These are phyloP conservation scores for Notamacropus eugenii DNA, from an alignment of 2,797 vertebrate genomes.

Conservation along the genomic window DNA sequence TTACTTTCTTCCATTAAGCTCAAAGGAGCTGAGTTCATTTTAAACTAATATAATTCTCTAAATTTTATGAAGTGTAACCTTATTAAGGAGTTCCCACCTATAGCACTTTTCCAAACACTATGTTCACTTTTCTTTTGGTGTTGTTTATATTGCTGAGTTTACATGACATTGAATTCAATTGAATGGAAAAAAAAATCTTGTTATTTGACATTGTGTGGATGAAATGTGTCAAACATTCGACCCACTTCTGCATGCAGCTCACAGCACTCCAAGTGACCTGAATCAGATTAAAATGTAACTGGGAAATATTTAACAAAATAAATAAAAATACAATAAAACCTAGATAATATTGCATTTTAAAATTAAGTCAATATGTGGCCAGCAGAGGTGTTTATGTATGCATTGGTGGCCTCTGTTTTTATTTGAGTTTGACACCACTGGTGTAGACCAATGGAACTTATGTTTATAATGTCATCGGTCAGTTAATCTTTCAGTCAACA, in stretches of 20 bases:
- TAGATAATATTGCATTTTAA: neutral
- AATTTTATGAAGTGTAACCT: neutral
- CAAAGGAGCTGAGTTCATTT: neutral
- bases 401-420: neutral
- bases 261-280: neutral
- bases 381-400: neutral
- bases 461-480: neutral
- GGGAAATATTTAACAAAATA: neutral
- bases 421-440: neutral
- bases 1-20: constrained; percentile 23
- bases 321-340: neutral
- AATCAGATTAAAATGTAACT: neutral
- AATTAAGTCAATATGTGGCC: neutral
- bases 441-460: neutral
- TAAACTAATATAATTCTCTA: neutral
- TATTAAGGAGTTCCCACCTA: neutral
- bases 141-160: constrained; percentile 25
- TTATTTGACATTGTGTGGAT: neutral
- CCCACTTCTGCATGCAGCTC: neutral
- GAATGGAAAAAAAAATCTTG: constrained; percentile 56
- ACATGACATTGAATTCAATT: constrained; percentile 28
- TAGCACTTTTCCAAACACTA: constrained; percentile 16
- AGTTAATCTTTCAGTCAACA: neutral
- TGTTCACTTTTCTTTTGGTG: constrained; percentile 35
- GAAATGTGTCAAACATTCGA: neutral